Evolutionary conservation across 2,113 vertebrate genomes (phyloP), one percentile per base, ranked within the genome.

Genomic region (Chunga burmeisteri): DNA sequence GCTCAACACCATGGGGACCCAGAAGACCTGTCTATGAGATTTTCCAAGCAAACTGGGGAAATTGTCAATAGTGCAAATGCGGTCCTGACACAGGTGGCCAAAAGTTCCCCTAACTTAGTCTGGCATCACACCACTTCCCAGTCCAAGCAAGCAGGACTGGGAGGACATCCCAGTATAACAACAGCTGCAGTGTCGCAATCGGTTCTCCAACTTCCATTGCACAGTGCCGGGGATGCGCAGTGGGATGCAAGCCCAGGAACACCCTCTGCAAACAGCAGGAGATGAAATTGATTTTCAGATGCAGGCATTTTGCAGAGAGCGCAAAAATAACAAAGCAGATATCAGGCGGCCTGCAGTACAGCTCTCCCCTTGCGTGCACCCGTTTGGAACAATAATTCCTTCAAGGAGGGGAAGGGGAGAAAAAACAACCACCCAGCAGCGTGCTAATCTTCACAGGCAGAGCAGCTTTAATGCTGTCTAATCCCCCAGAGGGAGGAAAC

Each of bases 401-500:
- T 82, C 68, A 63, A 65, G 30, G 11, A 6, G 21, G n/a, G 13
- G 30, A 84, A 73, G 13, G 15, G 44, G 50, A 80, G 38, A 14
- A 70, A 88, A 83, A 79, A 0, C 29, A 77, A 21, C 38, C 67
- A 70, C 53, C 36, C 88, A 90, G 91, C 61, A 90, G 80, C 6
- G 25, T 81, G 55, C 65, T 87, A 67, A 81, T 93, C 91, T 77
- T 78, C 80, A 86, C 68, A 93, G 80, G 67, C 44, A 66, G 91
- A 90, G 63, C 63, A 79, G 68, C 68, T 79, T 86, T 88, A 96
- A 94, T 27, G 61, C 90, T 58, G 56, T 22, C 47, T 83, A 91
- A 95, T 91, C 93, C 87, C 95, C 80, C 44, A 73, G 58, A 92
- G 73, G 63, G 63, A 89, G 70, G 82, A 90, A 85, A 47, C 25